phyloP scores from a whole-genome alignment of 2,888 invertebrate species.

The Amblyteles armatorius region DNA sequence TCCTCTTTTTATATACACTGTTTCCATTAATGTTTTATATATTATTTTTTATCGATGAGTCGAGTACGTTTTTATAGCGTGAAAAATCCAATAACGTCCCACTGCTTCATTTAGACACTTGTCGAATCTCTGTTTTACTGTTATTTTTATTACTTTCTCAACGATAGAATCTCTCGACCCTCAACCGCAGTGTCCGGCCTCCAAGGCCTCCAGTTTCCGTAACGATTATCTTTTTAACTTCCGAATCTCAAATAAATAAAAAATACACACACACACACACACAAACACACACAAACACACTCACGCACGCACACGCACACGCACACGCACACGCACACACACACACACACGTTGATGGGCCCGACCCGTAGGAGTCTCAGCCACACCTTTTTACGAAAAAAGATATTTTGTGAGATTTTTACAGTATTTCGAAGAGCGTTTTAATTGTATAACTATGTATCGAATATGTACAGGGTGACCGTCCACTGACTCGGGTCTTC shows the following conservation, averaged over 20 bases:
- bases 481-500: constrained; percentile 80
- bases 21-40: constrained; percentile 33
- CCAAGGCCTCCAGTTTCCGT: constrained; percentile 23
- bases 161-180: constrained; percentile 37
- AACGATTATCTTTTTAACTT: constrained; percentile 56
- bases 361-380: constrained; percentile 73
- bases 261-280: background rate
- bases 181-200: constrained; percentile 2
- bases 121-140: constrained; percentile 36
- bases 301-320: background rate
- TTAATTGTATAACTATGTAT: constrained; percentile 82
- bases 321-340: background rate
- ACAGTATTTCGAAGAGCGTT: constrained; percentile 84
- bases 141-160: constrained; percentile 24
- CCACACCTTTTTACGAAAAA: constrained; percentile 78
- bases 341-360: constrained; percentile 43
- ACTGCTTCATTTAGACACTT: constrained; percentile 7
- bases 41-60: constrained; percentile 16
- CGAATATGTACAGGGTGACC: constrained; percentile 82
- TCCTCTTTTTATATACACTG: constrained; percentile 13
- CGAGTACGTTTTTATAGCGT: constrained; percentile 26
- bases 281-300: no score
- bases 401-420: constrained; percentile 84
- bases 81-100: background rate
- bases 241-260: constrained; percentile 60